These are phyloP conservation scores for Epiperipatus broadwayi DNA, from an alignment of 2,888 invertebrate species.

Conservation along the genomic window DNA sequence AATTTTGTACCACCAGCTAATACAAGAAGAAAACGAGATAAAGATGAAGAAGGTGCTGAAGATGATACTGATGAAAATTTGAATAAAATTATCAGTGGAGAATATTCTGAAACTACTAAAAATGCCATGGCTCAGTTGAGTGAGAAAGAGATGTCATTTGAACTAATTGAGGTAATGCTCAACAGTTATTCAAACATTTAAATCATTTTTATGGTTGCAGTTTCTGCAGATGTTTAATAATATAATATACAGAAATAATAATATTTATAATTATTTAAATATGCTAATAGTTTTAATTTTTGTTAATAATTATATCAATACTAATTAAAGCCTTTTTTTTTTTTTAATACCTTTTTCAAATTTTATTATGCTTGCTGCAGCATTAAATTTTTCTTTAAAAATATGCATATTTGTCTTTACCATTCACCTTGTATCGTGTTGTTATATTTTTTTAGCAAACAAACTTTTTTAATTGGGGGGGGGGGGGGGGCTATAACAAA, in stretches of 20 bases:
- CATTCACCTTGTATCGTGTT: too few relatives aligned
- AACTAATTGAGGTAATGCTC: constrained; percentile 58
- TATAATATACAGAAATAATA: not conserved
- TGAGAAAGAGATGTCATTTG: constrained; percentile 81
- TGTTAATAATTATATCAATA: not conserved
- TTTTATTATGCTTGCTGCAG: too few relatives aligned
- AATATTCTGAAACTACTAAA: constrained; percentile 37
- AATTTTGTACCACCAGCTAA: constrained; percentile 58
- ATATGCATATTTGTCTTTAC: too few relatives aligned
- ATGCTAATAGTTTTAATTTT: not conserved
- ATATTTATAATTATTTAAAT: constrained; percentile 4
- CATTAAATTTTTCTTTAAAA: too few relatives aligned
- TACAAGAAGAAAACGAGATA: constrained; percentile 41
- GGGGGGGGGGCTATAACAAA: too few relatives aligned
- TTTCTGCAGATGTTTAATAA: too few relatives aligned
- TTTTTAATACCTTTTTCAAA: not conserved
- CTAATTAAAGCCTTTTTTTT: constrained; percentile 4
- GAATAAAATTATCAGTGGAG: constrained; percentile 39
- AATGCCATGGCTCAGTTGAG: constrained; percentile 52
- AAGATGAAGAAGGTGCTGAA: constrained; percentile 38
- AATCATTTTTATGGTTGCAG: too few relatives aligned
- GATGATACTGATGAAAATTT: constrained; percentile 36
- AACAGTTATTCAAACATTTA: too few relatives aligned
- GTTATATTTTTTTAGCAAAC: too few relatives aligned
- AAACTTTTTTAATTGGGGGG: too few relatives aligned